Evolutionary conservation across 1,140 invertebrate genomes (phyloP).

Genomic region (Diabrotica undecimpunctata): DNA sequence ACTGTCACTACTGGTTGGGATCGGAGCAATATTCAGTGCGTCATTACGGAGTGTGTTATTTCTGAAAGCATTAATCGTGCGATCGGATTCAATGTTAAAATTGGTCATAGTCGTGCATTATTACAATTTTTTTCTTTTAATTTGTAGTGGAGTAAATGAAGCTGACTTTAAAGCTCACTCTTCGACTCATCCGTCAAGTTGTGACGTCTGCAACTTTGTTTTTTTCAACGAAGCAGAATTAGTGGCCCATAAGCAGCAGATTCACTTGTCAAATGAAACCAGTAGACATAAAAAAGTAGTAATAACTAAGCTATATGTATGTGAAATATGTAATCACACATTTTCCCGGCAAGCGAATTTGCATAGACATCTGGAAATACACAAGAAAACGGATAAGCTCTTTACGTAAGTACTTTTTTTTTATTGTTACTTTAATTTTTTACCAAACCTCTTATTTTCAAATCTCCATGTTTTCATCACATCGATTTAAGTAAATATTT

Average conservation of each 20-base stretch:
- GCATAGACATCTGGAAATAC: constrained; percentile 40
- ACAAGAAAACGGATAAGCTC: constrained; percentile 36
- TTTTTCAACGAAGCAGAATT: neutral
- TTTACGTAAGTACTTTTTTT: constrained; percentile 19
- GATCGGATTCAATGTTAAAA: too few species aligned
- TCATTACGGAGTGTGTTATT: too few species aligned
- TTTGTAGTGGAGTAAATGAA: neutral
- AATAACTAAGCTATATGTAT: constrained; percentile 24
- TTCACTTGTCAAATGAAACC: neutral
- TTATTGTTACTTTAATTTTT: neutral
- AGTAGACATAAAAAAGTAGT: neutral
- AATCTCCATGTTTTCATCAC: neutral
- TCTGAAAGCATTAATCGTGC: too few species aligned
- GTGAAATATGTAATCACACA: constrained; percentile 37
- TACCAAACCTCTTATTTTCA: neutral
- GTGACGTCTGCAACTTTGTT: neutral
- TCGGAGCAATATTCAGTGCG: too few species aligned
- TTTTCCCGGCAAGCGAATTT: constrained; percentile 44
- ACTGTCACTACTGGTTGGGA: too few species aligned
- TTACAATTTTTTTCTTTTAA: neutral
- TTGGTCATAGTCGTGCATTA: too few species aligned
- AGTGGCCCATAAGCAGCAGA: neutral
- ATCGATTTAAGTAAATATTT: too few species aligned
- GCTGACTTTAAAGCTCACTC: neutral
- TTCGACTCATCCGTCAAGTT: neutral